Conservation (phyloP, 2,888 invertebrate genomes). For the Drosophila macrospina region DNA sequence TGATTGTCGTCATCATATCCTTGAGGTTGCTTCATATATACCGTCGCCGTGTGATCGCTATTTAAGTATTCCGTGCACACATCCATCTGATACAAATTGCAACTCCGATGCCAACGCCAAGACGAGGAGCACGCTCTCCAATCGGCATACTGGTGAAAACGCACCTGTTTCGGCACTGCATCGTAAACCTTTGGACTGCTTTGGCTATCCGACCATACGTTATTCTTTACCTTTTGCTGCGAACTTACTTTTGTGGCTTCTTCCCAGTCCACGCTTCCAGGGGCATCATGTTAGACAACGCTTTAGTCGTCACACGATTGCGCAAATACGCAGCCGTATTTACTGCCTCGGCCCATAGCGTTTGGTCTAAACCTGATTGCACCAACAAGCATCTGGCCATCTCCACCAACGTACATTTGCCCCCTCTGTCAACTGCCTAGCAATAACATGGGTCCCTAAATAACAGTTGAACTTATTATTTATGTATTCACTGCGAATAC, state of each 20-base stretch:
- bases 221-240: slow-evolving; percentile 6
- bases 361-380: too few relatives aligned
- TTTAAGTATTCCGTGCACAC: too few relatives aligned
- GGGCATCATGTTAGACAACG: neutral
- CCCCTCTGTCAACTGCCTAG: slow-evolving; percentile 2
- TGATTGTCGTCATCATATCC: too few relatives aligned
- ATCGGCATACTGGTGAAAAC: too few relatives aligned
- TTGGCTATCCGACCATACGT: slow-evolving; percentile 1
- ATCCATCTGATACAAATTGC: too few relatives aligned
- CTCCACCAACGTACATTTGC: too few relatives aligned
- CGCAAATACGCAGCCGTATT: too few relatives aligned
- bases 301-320: neutral
- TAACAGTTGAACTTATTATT: neutral
- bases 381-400: slow-evolving; percentile 7
- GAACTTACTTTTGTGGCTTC: slow-evolving; percentile 2
- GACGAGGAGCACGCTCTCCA: too few relatives aligned
- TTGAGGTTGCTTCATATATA: too few relatives aligned
- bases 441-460: neutral
- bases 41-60: too few relatives aligned
- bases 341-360: too few relatives aligned
- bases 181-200: neutral
- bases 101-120: too few relatives aligned
- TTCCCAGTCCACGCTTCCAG: slow-evolving; percentile 17
- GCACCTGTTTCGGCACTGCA: neutral
- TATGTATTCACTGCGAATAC: neutral